These are phyloP conservation scores for Diachasmimorpha longicaudata DNA, from an alignment of 1,140 invertebrate species.

Conservation along the genomic window DNA sequence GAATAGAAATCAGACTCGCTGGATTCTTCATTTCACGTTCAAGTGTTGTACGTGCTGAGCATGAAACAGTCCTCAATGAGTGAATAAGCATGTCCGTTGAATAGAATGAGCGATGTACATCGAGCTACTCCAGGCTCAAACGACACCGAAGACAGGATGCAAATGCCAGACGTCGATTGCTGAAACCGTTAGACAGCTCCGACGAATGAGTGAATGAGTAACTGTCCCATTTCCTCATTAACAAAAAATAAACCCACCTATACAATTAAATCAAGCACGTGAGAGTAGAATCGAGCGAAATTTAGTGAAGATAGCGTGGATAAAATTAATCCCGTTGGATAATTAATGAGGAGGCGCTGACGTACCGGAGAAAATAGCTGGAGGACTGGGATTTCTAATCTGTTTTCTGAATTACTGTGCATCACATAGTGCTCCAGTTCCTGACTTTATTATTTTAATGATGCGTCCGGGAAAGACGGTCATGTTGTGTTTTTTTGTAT, in stretches of 20 bases:
- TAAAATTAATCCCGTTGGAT: constrained; percentile 13
- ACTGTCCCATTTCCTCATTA: too few relatives aligned
- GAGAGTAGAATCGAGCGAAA: not conserved
- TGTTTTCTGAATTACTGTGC: constrained; percentile 28
- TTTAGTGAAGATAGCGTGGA: not conserved
- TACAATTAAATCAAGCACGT: too few relatives aligned
- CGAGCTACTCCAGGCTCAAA: not conserved
- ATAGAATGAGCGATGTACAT: not conserved
- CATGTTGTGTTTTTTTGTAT: too few relatives aligned
- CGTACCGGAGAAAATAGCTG: constrained; percentile 27
- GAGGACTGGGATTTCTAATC: constrained; percentile 21
- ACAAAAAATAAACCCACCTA: too few relatives aligned
- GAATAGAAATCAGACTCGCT: not conserved
- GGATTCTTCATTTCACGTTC: not conserved
- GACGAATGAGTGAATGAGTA: not conserved
- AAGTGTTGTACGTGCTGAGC: not conserved
- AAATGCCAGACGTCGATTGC: not conserved
- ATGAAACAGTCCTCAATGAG: not conserved
- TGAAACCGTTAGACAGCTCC: not conserved
- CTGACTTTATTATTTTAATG: not conserved
- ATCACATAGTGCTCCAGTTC: constrained; percentile 10
- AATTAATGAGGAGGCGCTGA: constrained; percentile 17
- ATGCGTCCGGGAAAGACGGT: not conserved
- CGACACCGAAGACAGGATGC: not conserved
- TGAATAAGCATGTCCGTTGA: not conserved